These are phyloP conservation scores for Halcyon smyrnensis DNA, from an alignment of 2,797 vertebrate genomes.

Conservation along the genomic window DNA sequence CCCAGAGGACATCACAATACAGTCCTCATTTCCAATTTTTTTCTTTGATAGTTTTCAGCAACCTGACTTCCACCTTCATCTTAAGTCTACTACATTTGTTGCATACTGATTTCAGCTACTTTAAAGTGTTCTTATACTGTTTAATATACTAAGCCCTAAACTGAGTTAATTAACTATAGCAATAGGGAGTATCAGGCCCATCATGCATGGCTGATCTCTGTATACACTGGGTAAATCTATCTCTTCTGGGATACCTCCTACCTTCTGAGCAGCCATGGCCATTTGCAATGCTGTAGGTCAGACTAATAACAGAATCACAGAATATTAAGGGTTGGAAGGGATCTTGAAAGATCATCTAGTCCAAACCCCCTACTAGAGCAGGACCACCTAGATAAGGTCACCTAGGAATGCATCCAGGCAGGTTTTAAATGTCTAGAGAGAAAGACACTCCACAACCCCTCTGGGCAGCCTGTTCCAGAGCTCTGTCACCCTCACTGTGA, in stretches of 20 bases:
- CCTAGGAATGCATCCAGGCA: no score
- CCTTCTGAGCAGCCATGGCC: fast-evolving
- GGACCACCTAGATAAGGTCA: no score
- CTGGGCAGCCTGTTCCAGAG: no score
- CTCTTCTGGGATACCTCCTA: neutral
- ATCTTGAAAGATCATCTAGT: no score
- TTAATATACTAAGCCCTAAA: neutral
- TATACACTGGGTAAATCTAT: neutral
- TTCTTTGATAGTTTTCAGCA: neutral
- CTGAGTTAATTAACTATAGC: neutral
- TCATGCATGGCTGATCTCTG: neutral
- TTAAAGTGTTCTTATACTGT: neutral
- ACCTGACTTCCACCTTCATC: neutral
- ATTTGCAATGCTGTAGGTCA: neutral
- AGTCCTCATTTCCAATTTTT: neutral
- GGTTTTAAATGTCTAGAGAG: no score
- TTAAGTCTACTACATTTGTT: neutral
- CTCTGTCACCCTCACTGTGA: no score
- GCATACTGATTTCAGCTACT: neutral
- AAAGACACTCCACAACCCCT: no score
- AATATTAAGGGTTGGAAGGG: no score
- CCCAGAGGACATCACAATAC: neutral
- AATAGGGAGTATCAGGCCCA: neutral
- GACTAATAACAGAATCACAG: neutral
- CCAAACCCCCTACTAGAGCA: no score